phyloP scores from a whole-genome alignment of 2,888 invertebrate species.

The Melolontha melolontha region DNA sequence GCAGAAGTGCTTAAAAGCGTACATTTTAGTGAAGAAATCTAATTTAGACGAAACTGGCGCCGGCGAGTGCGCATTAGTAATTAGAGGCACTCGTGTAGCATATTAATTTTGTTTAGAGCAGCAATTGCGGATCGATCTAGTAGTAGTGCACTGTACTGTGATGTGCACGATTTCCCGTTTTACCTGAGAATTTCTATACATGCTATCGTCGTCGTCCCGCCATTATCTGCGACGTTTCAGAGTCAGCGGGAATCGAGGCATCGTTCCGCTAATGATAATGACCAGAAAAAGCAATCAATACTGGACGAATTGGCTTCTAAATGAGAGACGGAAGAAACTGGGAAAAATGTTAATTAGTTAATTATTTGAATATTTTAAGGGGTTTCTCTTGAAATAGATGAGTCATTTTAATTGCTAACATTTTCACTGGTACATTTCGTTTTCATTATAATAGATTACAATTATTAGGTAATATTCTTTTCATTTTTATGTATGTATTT shows the following conservation, averaged over 20 bases:
- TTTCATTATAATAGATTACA: too few species aligned
- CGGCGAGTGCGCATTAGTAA: constrained; percentile 32
- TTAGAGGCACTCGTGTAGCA: constrained; percentile 31
- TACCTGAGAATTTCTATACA: not conserved
- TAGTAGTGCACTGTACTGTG: constrained; percentile 16
- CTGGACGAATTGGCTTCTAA: constrained; percentile 5
- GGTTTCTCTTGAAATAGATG: not conserved
- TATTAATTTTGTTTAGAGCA: constrained; percentile 31
- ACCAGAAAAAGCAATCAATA: constrained; percentile 9
- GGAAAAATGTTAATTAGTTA: constrained; percentile 1
- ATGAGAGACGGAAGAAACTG: constrained; percentile 1
- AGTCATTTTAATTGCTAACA: not conserved
- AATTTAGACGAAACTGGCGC: constrained; percentile 34
- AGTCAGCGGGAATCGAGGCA: not conserved
- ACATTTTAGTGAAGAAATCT: constrained; percentile 32
- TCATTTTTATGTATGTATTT: too few species aligned
- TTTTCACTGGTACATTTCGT: too few species aligned
- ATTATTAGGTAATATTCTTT: too few species aligned
- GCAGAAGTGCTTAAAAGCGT: constrained; percentile 18
- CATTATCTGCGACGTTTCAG: too few species aligned
- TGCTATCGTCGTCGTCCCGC: too few species aligned
- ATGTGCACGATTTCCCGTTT: constrained; percentile 1
- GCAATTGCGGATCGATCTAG: constrained; percentile 14
- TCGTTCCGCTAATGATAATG: constrained; percentile 11
- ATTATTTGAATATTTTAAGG: not conserved